A percentile compares a stretch with the other conserved stretches of the same genome.
Evolutionary conservation across 2,113 vertebrate species (phyloP).

Genomic region (Megaceryle torquata): DNA sequence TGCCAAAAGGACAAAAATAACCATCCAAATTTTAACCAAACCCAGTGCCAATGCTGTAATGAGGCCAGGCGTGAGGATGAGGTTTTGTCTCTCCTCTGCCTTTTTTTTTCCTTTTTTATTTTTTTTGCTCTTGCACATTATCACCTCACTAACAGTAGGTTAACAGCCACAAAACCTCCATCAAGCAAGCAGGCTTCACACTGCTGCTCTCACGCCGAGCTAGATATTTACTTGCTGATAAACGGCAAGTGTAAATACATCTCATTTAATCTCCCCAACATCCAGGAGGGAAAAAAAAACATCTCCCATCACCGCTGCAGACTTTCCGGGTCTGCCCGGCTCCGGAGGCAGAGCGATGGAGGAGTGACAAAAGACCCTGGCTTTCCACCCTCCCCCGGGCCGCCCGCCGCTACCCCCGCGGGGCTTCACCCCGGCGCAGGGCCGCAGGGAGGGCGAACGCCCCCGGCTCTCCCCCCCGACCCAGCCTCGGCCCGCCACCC

Average conservation of each 20-base stretch:
- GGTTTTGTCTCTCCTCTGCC: background rate
- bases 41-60: background rate
- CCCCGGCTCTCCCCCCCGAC: conserved; percentile 34
- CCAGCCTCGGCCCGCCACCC: conserved; percentile 36
- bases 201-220: conserved; percentile 30
- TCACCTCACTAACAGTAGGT: conserved; percentile 63
- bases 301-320: conserved; percentile 33
- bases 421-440: background rate
- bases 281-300: conserved; percentile 3
- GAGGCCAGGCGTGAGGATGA: background rate
- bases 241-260: conserved; percentile 65
- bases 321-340: background rate
- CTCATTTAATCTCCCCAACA: conserved; percentile 62
- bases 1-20: background rate
- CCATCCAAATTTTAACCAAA: background rate
- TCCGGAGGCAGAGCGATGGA: background rate
- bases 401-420: background rate
- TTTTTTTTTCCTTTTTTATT: background rate
- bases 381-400: background rate
- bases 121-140: background rate
- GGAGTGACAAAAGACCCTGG: conserved; percentile 41
- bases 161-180: conserved; percentile 65
- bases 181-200: conserved; percentile 19
- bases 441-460: background rate
- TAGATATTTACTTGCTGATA: conserved; percentile 64